phyloP scores from a whole-genome alignment of 2,113 vertebrate genomes.

The Xiphias gladius region DNA sequence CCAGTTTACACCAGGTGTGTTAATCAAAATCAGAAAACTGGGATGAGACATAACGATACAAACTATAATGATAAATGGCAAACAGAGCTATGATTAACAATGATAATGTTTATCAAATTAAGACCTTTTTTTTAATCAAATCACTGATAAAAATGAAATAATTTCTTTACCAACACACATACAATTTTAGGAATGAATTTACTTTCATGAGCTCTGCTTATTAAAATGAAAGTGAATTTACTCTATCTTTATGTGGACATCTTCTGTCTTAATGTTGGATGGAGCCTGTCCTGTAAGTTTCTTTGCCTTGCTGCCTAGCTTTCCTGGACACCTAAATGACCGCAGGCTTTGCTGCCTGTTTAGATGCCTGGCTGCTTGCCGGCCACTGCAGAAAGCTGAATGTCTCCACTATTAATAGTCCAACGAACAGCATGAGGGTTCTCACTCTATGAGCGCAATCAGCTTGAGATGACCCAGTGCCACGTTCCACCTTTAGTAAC shows the following conservation, averaged over 20 bases:
- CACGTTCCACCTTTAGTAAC: slow-evolving; percentile 52
- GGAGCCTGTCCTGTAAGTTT: slow-evolving; percentile 13
- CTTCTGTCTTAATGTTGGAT: background rate
- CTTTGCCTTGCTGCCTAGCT: slow-evolving; percentile 25
- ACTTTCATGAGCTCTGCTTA: background rate
- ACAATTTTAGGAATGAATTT: background rate
- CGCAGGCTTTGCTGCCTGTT: slow-evolving; percentile 41
- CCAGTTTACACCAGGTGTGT: background rate
- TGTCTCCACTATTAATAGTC: slow-evolving; percentile 69
- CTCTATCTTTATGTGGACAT: background rate
- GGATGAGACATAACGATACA: background rate
- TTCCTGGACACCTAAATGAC: slow-evolving; percentile 28
- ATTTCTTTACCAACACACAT: background rate
- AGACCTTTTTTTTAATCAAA: too few relatives aligned
- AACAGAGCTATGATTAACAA: too few relatives aligned
- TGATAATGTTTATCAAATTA: too few relatives aligned
- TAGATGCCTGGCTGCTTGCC: slow-evolving; percentile 34
- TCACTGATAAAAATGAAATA: background rate
- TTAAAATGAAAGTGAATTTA: background rate
- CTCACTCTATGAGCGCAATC: slow-evolving; percentile 51
- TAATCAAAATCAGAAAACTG: background rate
- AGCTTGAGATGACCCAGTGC: slow-evolving; percentile 61
- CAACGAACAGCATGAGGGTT: slow-evolving; percentile 60
- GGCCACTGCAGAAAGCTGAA: slow-evolving; percentile 52
- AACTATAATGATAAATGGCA: background rate